phyloP scores from a whole-genome alignment of 2,888 invertebrate species.

The Monochamus alternatus region DNA sequence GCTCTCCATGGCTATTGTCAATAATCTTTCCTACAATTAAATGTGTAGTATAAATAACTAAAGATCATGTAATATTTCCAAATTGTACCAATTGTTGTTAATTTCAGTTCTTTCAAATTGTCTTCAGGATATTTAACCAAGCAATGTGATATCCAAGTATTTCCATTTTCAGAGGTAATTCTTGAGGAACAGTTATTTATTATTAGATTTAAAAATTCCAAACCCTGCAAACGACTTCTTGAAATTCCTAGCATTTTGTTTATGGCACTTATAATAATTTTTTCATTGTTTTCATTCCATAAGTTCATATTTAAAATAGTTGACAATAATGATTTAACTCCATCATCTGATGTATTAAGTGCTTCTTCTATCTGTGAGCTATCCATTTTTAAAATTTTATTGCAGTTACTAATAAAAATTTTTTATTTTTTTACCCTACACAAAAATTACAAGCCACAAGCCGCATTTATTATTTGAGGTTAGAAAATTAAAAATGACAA shows the following conservation, averaged over 20 bases:
- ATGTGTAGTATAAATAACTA: neutral
- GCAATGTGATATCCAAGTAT: slow-evolving; percentile 54
- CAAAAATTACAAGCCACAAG: too few relatives aligned
- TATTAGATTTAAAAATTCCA: slow-evolving; percentile 52
- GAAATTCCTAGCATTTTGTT: slow-evolving; percentile 52
- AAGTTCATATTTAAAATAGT: slow-evolving; percentile 49
- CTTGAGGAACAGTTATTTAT: slow-evolving; percentile 46
- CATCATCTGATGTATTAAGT: slow-evolving; percentile 41
- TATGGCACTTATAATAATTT: slow-evolving; percentile 47
- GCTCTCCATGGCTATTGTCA: slow-evolving; percentile 47
- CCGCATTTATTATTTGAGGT: too few relatives aligned
- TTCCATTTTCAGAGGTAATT: slow-evolving; percentile 48
- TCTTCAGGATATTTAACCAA: slow-evolving; percentile 51
- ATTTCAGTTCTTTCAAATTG: slow-evolving; percentile 52
- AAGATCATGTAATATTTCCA: neutral
- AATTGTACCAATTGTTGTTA: slow-evolving; percentile 39
- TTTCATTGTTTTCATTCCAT: slow-evolving; percentile 47
- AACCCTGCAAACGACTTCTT: slow-evolving; percentile 52
- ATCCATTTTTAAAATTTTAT: slow-evolving; percentile 9
- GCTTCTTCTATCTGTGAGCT: slow-evolving; percentile 45
- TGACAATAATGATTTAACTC: slow-evolving; percentile 38
- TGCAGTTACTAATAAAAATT: too few relatives aligned
- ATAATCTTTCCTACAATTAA: slow-evolving; percentile 46
- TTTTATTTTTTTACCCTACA: too few relatives aligned
- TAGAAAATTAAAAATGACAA: too few relatives aligned